These are phyloP conservation scores for Camelus bactrianus DNA, from an alignment of 2,113 vertebrate species.

Conservation along the genomic window DNA sequence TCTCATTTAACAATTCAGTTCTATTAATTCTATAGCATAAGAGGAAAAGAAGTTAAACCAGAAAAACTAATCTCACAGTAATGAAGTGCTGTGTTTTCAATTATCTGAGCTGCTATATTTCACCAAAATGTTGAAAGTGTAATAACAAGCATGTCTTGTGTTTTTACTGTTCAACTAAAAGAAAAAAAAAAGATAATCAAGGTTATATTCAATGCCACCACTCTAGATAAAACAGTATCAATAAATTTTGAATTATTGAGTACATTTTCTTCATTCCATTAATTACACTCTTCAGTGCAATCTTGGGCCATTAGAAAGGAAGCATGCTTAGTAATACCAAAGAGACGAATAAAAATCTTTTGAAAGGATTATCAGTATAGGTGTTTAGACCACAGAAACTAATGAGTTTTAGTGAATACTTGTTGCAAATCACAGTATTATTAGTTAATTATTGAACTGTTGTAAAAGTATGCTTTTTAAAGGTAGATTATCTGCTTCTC, in stretches of 20 bases:
- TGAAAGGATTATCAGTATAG: neutral
- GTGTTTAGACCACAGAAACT: conserved; percentile 1
- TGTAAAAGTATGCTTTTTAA: neutral
- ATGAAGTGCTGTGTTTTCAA: conserved; percentile 74
- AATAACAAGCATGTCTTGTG: conserved; percentile 53
- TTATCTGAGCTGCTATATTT: conserved; percentile 68
- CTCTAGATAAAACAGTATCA: conserved; percentile 53
- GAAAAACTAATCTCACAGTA: conserved; percentile 58
- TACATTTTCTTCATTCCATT: conserved; percentile 60
- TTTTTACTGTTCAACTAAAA: conserved; percentile 54
- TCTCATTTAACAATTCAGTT: neutral
- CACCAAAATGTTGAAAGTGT: conserved; percentile 55
- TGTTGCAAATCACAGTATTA: neutral
- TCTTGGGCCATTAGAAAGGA: neutral
- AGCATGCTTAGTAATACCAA: conserved; percentile 35
- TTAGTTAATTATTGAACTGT: neutral
- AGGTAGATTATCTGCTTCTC: neutral
- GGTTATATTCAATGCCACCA: conserved; percentile 53
- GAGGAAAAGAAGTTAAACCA: conserved; percentile 41
- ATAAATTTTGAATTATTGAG: conserved; percentile 60
- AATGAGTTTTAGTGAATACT: conserved; percentile 35
- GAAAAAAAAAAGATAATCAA: conserved; percentile 37
- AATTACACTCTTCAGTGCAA: conserved; percentile 56
- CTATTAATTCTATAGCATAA: conserved; percentile 47
- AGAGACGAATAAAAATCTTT: conserved; percentile 46